Conservation (phyloP, 2,888 invertebrate species). For the Leucophenga montana region DNA sequence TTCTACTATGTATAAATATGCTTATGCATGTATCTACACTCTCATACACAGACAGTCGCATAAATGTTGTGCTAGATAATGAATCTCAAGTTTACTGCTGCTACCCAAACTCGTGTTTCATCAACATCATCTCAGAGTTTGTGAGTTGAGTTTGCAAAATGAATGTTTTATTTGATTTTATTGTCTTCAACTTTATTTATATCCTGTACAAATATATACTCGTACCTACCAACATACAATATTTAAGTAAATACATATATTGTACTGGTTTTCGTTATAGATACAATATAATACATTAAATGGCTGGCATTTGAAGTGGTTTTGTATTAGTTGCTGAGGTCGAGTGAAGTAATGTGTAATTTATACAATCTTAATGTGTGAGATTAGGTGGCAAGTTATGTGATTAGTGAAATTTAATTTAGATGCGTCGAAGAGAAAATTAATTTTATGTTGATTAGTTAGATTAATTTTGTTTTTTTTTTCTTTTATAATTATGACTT, state of each 20-base stretch:
- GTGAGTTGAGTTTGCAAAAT: slow-evolving; percentile 20
- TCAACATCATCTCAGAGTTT: not conserved
- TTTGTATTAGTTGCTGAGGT: not conserved
- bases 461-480: too few relatives aligned
- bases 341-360: too few relatives aligned
- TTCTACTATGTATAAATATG: slow-evolving; percentile 10
- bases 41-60: slow-evolving; percentile 28
- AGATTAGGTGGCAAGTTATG: slow-evolving; percentile 1
- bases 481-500: too few relatives aligned
- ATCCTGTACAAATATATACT: slow-evolving; percentile 58
- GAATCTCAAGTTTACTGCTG: slow-evolving; percentile 50
- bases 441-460: not conserved
- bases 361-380: slow-evolving; percentile 1
- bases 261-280: slow-evolving; percentile 3
- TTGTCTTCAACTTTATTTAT: slow-evolving; percentile 67
- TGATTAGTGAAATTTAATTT: not conserved
- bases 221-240: not conserved
- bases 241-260: not conserved
- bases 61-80: slow-evolving; percentile 64
- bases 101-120: not conserved
- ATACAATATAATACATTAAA: slow-evolving; percentile 17
- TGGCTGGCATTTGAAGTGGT: slow-evolving; percentile 15
- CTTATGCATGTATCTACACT: not conserved
- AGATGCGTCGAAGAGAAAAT: not conserved
- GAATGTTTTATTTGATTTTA: slow-evolving; percentile 60